Percentiles rank a stretch among this genome's conserved stretches.
Conservation (phyloP, 2,888 invertebrate genomes). For the Syrphus vitripennis region DNA sequence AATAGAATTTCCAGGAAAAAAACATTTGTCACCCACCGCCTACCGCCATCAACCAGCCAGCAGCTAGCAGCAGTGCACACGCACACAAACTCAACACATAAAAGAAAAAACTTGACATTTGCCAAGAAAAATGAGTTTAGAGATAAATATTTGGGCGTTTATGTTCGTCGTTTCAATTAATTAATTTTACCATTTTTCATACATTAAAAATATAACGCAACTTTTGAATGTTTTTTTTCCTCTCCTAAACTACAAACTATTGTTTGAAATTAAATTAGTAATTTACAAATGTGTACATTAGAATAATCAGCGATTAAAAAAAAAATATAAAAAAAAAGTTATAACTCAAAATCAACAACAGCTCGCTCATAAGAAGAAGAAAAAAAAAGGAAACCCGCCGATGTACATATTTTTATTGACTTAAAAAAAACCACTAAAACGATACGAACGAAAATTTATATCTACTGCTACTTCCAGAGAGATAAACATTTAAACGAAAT, state of each 20-base stretch:
- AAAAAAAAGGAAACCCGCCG: constrained; percentile 64
- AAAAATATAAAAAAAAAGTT: not conserved
- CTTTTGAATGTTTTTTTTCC: constrained; percentile 48
- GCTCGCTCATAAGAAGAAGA: constrained; percentile 31
- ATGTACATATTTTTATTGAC: constrained; percentile 70
- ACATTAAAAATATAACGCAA: constrained; percentile 39
- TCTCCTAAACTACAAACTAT: constrained; percentile 18
- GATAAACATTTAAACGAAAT: constrained; percentile 66
- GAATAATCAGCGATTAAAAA: constrained; percentile 8
- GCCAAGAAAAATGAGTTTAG: constrained; percentile 70
- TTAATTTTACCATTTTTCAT: constrained; percentile 61
- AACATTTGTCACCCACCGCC: constrained; percentile 51
- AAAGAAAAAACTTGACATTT: constrained; percentile 58
- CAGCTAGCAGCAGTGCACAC: not conserved
- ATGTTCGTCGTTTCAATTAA: constrained; percentile 67
- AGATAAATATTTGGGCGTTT: constrained; percentile 72
- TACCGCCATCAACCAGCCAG: too few relatives aligned
- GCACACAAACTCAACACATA: not conserved
- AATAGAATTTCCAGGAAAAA: constrained; percentile 35
- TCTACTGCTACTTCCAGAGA: constrained; percentile 41
- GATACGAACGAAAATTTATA: constrained; percentile 49
- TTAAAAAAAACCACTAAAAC: constrained; percentile 18
- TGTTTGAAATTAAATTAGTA: constrained; percentile 18
- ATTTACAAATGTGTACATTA: constrained; percentile 45
- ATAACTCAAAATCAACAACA: constrained; percentile 39